These are phyloP conservation scores for Ploceus nigricollis DNA, from an alignment of 2,113 vertebrate species.

Conservation along the genomic window DNA sequence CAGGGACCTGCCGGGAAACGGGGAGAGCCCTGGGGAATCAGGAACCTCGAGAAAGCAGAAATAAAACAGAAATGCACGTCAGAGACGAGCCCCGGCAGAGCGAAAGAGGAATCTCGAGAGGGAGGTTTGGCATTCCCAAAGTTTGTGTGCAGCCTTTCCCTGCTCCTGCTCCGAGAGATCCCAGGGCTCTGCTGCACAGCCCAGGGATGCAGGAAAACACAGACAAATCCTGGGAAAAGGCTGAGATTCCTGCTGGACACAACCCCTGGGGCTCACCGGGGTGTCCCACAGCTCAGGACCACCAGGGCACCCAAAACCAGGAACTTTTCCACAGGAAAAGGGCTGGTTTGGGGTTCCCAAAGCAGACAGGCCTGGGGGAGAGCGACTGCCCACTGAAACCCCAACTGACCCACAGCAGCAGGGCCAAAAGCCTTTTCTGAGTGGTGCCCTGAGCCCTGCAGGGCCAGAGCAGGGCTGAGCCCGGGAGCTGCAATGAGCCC, in stretches of 20 bases:
- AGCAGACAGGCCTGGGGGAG: neutral
- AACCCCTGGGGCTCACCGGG: neutral
- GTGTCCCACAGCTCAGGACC: neutral
- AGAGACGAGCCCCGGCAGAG: neutral
- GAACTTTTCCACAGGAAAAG: neutral
- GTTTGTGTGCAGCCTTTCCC: neutral
- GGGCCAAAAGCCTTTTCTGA: neutral
- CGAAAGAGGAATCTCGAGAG: neutral
- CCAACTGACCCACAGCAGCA: neutral
- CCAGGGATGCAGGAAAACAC: neutral
- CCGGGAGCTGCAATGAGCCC: no score
- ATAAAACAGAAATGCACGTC: neutral
- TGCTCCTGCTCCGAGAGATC: neutral
- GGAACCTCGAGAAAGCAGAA: neutral
- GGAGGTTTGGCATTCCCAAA: neutral
- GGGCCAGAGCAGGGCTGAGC: no score
- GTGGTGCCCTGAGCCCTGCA: no score
- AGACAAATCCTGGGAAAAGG: accelerated
- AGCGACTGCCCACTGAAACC: neutral
- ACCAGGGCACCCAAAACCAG: neutral
- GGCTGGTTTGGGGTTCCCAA: neutral
- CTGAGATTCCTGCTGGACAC: neutral
- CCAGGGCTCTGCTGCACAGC: no score
- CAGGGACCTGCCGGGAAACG: neutral
- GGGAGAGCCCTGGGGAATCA: neutral